Evolutionary conservation across 2,888 invertebrate species (phyloP), one percentile per base, ranked within the genome.

Genomic region (Lathronympha strigana): DNA sequence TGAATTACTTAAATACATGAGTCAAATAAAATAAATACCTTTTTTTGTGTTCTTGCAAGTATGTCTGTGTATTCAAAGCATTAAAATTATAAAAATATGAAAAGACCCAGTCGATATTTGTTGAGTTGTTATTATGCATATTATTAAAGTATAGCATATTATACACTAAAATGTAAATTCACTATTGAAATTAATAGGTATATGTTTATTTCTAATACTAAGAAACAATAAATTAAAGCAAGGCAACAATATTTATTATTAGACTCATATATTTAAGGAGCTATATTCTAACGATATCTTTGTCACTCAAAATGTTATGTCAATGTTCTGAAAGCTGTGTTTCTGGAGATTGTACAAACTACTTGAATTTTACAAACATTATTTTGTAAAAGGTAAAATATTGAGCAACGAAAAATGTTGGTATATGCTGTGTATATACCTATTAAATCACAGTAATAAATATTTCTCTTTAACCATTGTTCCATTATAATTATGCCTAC

Each of bases 251-350:
- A n/a, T 43, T 11, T 11, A 4, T 19, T 1, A 13, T 53, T 31
- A 21, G 28, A 57, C 45, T 57, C 57, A 43, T 57, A 57, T 57
- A 45, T 45, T 45, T 57, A 57, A 57, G 25, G 43, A 57, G 13
- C 8, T 5, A 28, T n/a, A 31, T 57, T 43, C 55, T 19, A 55
- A 53, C 13, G 0, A 53, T 54, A 23, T 54, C 8, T 36, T 19
- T 19, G n/a, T 31, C 13, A 57, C n/a, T n/a, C 28, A 50, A 8
- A 63, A 36, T 9, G 43, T 28, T 50, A 53, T 2, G 23, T 51
- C 25, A 58, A 21, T 36, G 33, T 28, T 19, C 40, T 31, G 17
- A 33, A 45, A 58, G 31, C 15, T n/a, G 15, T 49, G 47, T 53
- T 45, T 19, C 3, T 17, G 36, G 51, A 38, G 15, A 21, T 25